Evolutionary conservation across 2,888 invertebrate genomes (phyloP).

Genomic region (Drosophila emarginata): DNA sequence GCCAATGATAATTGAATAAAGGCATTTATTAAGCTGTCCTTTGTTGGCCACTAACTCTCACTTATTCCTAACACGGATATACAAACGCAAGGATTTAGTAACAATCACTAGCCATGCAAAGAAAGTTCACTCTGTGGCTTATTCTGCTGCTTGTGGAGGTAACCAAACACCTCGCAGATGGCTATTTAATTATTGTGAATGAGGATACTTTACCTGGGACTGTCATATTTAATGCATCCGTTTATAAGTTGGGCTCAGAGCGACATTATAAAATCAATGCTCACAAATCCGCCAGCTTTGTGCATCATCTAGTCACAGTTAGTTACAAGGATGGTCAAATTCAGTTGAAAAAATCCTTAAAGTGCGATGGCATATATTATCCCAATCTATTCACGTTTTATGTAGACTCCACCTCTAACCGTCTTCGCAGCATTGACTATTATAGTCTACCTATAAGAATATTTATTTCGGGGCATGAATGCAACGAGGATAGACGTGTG

Average conservation of each 20-base stretch:
- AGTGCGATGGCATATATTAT: conserved; percentile 91
- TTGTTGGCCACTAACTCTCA: conserved; percentile 45
- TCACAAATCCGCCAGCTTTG: conserved; percentile 92
- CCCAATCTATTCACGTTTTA: conserved; percentile 93
- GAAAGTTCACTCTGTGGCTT: conserved; percentile 38
- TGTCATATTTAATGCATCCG: conserved; percentile 90
- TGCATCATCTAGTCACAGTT: conserved; percentile 89
- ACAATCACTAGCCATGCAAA: conserved; percentile 50
- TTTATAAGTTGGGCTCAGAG: conserved; percentile 90
- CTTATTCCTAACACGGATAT: conserved; percentile 11
- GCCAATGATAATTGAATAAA: conserved; percentile 69
- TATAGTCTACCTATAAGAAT: conserved; percentile 91
- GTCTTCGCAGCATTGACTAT: conserved; percentile 90
- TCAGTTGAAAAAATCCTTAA: conserved; percentile 87
- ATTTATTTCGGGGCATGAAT: conserved; percentile 88
- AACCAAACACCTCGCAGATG: conserved; percentile 52
- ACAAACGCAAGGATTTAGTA: not conserved
- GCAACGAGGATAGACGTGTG: conserved; percentile 86
- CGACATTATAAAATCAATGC: conserved; percentile 90
- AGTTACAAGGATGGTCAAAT: conserved; percentile 89
- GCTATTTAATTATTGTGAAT: conserved; percentile 85
- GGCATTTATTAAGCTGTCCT: conserved; percentile 62
- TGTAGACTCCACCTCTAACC: conserved; percentile 92
- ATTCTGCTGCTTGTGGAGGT: conserved; percentile 42
- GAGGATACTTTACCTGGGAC: conserved; percentile 86